Evolutionary conservation across 1,140 invertebrate species (phyloP).

Genomic region (Trissolcus basalis): DNA sequence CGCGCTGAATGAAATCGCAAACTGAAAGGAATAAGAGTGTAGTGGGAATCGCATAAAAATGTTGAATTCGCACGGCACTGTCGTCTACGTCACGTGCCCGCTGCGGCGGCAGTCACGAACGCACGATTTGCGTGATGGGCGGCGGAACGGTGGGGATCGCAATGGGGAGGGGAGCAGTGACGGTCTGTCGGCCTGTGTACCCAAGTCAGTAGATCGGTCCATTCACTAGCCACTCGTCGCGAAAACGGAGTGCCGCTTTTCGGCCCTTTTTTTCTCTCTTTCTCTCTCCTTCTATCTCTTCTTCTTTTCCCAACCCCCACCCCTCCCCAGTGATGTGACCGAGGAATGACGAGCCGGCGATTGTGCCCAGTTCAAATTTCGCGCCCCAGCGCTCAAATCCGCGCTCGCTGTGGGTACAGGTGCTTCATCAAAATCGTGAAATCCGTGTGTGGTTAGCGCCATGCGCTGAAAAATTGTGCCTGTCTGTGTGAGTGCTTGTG

Average conservation of each 20-base stretch:
- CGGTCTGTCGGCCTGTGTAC: slow-evolving; percentile 50
- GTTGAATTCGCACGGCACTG: slow-evolving; percentile 55
- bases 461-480: slow-evolving; percentile 14
- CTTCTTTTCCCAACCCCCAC: not conserved
- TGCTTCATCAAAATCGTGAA: not conserved
- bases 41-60: slow-evolving; percentile 38
- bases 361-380: slow-evolving; percentile 4
- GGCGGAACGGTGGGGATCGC: slow-evolving; percentile 40
- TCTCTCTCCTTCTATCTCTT: slow-evolving; percentile 16
- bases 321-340: not conserved
- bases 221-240: slow-evolving; percentile 57
- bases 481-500: slow-evolving; percentile 34
- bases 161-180: slow-evolving; percentile 47
- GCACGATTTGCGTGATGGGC: slow-evolving; percentile 60
- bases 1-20: slow-evolving; percentile 41
- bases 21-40: slow-evolving; percentile 18
- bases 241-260: slow-evolving; percentile 45
- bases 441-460: too few relatives aligned
- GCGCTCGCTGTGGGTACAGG: too few relatives aligned
- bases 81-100: slow-evolving; percentile 55
- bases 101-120: slow-evolving; percentile 60
- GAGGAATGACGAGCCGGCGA: not conserved
- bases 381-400: not conserved
- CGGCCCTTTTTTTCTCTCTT: slow-evolving; percentile 36
- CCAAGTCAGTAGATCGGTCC: slow-evolving; percentile 59